phyloP scores from a whole-genome alignment of 2,113 vertebrate genomes.

The Candoia aspera region DNA sequence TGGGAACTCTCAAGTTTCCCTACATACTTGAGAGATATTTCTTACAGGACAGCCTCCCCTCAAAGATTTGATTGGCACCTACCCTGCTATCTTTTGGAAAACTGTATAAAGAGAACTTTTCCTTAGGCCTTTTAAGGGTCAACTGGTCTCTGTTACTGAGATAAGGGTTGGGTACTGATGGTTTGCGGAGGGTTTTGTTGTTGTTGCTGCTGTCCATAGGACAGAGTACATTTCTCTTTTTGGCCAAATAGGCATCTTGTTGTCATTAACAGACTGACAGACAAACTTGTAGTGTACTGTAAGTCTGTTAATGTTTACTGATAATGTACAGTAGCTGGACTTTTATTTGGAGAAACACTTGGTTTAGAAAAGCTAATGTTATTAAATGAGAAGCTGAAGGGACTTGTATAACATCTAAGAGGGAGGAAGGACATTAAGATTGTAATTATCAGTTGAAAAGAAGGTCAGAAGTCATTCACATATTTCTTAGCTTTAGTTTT shows the following conservation, averaged over 20 bases:
- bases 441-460: neutral
- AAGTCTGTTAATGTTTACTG: no score
- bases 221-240: neutral
- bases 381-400: neutral
- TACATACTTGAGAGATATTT: neutral
- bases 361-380: neutral
- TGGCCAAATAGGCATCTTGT: neutral
- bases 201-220: neutral
- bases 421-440: neutral
- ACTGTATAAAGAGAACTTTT: neutral
- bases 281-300: no score
- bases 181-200: neutral
- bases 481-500: neutral
- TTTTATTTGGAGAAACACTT: neutral
- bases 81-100: neutral
- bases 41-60: neutral
- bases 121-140: neutral
- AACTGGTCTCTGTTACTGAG: neutral
- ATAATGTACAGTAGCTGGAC: neutral
- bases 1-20: neutral
- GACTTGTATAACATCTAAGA: neutral
- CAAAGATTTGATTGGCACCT: neutral
- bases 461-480: neutral
- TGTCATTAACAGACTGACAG: neutral
- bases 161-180: neutral